These are phyloP conservation scores for Aspiorhynchus laticeps DNA, from an alignment of 2,113 vertebrate species.

Conservation along the genomic window DNA sequence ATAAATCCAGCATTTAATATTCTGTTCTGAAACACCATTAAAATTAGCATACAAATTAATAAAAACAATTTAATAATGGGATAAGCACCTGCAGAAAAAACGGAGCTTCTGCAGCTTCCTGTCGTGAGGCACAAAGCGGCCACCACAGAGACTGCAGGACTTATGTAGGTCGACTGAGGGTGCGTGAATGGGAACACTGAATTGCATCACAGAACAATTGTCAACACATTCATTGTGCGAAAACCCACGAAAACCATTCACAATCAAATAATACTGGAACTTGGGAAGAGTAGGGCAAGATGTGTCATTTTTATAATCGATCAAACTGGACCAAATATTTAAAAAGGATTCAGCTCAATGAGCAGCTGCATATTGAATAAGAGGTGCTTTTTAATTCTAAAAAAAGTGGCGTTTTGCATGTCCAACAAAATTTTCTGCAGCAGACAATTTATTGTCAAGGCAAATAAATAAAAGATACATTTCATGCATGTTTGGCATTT, in stretches of 20 bases:
- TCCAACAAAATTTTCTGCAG: neutral
- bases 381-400: neutral
- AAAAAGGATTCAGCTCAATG: neutral
- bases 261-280: neutral
- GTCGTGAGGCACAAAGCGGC: conserved; percentile 1
- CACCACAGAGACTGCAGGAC: conserved; percentile 8
- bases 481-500: neutral
- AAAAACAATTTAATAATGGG: conserved; percentile 29
- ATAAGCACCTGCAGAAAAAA: conserved; percentile 37
- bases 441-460: neutral
- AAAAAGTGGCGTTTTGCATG: neutral
- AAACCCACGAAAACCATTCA: neutral
- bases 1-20: conserved; percentile 26
- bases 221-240: conserved; percentile 28
- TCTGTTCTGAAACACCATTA: conserved; percentile 12
- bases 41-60: conserved; percentile 41
- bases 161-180: neutral
- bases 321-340: neutral
- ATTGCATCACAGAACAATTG: neutral
- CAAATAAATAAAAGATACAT: neutral
- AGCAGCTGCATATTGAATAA: neutral
- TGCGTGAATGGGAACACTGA: neutral
- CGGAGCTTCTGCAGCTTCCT: conserved; percentile 22
- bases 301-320: neutral
- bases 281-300: neutral